Evolutionary conservation across 1,140 invertebrate genomes (phyloP), one percentile per base, ranked within the genome.

Genomic region (Drosophila setifemur): DNA sequence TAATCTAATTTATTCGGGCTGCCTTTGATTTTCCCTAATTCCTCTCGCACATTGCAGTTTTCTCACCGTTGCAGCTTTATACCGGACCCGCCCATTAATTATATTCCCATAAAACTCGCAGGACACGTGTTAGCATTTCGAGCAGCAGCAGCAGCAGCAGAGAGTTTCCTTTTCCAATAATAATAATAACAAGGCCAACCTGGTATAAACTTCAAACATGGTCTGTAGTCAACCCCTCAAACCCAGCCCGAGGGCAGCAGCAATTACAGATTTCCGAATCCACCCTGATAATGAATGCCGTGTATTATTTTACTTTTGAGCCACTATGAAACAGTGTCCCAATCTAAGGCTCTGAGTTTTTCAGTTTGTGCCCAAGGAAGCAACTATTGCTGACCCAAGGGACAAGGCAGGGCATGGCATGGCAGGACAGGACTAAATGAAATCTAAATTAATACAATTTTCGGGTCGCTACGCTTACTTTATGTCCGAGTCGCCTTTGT

Each of bases 391-490:
- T 60, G 76, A 71, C 76, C 76, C 71, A 35, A 11, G 47, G 14
- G 8, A 21, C 25, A 37, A 37, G 28, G 7, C 14, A 11, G 9
- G 28, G 16, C 5, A 11, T 6, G 26, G 29, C 18, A 6, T 23
- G 8, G 9, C 5, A 3, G 54, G 44, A 50, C 58, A 37, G 40
- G 58, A 75, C 75, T 67, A 60, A 85, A 85, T 85, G 48, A 85
- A 86, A 86, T 81, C 66, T 64, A 85, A 85, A 86, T 85, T 85
- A 85, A 85, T 85, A 85, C 67, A 73, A 79, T 81, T 75, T 79
- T 74, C 54, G 79, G 78, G 78, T 74, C 68, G 67, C 43, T 47
- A 47, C 26, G 19, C 63, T 47, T 43, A 14, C 57, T 48, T 39
- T 25, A n/a, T n/a, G n/a, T n/a, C n/a, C n/a, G n/a, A n/a, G n/a